A percentile compares a stretch with the other conserved stretches of the same genome.
These are phyloP conservation scores for Vulpes ferrilata DNA, from an alignment of 2,113 vertebrate genomes.

Conservation along the genomic window DNA sequence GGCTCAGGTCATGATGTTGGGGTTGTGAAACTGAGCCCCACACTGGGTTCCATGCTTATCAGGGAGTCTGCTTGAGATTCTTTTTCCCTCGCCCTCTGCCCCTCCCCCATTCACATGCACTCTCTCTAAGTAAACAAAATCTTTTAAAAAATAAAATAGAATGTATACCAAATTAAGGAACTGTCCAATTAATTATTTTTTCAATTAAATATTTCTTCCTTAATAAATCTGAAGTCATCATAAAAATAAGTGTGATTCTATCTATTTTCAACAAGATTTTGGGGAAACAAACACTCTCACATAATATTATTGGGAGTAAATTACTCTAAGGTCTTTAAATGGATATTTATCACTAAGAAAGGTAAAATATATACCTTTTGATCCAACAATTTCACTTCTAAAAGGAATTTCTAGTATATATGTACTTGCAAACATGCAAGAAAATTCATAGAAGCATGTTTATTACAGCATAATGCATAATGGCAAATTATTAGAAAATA, in stretches of 20 bases:
- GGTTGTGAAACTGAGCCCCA: background rate
- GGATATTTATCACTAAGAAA: background rate
- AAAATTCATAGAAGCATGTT: background rate
- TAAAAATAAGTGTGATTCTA: slow-evolving; percentile 14
- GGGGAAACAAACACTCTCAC: background rate
- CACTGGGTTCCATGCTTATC: background rate
- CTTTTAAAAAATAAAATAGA: background rate
- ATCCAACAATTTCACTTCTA: background rate
- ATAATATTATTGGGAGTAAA: background rate
- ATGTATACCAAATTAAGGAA: background rate
- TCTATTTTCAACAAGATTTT: background rate
- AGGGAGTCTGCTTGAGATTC: background rate
- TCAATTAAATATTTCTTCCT: background rate
- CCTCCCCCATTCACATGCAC: background rate
- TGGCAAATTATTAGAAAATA: background rate
- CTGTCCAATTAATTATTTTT: background rate
- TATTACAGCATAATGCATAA: background rate
- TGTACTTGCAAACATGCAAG: background rate
- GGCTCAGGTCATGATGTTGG: background rate
- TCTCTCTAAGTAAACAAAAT: background rate
- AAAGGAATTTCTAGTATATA: background rate
- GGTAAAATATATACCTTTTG: background rate
- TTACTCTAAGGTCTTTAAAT: background rate
- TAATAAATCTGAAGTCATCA: background rate
- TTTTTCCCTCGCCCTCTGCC: background rate